Evolutionary conservation across 2,797 vertebrate species (phyloP).

Genomic region (Threskiornis aethiopicus): DNA sequence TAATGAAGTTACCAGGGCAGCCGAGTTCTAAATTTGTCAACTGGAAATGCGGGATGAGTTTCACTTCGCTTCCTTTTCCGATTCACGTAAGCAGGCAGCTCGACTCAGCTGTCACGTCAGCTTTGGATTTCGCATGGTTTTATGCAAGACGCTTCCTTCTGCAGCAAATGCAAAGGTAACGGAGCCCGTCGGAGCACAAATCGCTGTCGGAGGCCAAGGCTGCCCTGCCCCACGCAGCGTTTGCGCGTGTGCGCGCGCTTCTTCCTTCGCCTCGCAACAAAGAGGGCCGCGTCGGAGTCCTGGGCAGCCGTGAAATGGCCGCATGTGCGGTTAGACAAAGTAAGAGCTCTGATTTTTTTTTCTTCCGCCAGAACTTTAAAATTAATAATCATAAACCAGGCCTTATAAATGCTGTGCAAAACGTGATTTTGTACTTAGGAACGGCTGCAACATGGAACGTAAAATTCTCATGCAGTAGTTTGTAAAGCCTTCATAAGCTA

Average conservation of each 20-base stretch:
- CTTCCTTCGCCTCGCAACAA: fast-evolving
- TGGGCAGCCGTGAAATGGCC: background rate
- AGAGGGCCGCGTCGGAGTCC: background rate
- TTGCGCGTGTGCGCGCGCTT: fast-evolving
- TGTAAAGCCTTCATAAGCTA: background rate
- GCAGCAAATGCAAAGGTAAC: background rate
- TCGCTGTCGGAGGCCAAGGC: background rate
- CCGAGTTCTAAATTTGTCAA: background rate
- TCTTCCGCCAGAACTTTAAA: too few species aligned
- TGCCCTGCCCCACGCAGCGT: fast-evolving
- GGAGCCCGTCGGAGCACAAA: background rate
- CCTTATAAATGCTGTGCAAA: background rate
- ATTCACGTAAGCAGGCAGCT: background rate
- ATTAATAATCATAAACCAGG: background rate
- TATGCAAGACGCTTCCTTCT: background rate
- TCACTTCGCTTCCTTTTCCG: background rate
- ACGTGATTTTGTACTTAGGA: background rate
- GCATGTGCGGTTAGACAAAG: background rate
- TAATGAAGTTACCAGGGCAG: background rate
- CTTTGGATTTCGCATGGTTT: background rate
- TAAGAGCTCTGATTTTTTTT: background rate
- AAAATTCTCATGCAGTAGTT: background rate
- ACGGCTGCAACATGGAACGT: background rate
- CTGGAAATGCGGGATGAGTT: background rate
- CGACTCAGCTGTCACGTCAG: background rate